These are phyloP conservation scores for Pelmatolapia mariae DNA, from an alignment of 2,113 vertebrate genomes.

Conservation along the genomic window DNA sequence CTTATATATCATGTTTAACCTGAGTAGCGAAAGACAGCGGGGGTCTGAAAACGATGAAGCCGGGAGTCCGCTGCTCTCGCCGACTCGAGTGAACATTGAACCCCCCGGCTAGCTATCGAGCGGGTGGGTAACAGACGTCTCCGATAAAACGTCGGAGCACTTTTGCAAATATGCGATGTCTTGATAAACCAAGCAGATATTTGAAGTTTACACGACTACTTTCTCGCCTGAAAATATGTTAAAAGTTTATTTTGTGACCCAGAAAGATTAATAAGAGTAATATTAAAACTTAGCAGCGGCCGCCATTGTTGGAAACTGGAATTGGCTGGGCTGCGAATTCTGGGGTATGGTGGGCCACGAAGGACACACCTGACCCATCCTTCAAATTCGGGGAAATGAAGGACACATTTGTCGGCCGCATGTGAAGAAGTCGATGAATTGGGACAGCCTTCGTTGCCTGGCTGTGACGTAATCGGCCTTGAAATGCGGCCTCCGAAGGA, in stretches of 20 bases:
- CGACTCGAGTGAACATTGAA: accelerated
- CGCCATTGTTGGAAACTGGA: not conserved
- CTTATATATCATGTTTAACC: not conserved
- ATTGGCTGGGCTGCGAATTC: not conserved
- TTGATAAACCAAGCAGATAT: not conserved
- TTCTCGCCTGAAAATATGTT: not conserved
- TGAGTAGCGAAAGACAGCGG: not conserved
- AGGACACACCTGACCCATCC: not conserved
- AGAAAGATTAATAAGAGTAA: not conserved
- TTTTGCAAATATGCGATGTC: not conserved
- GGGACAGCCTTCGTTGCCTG: not conserved
- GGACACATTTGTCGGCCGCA: accelerated
- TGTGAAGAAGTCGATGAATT: not conserved
- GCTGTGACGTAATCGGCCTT: not conserved
- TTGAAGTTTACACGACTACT: not conserved
- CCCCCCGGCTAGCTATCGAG: not conserved
- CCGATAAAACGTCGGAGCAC: not conserved
- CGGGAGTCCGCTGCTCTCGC: accelerated
- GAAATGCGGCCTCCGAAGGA: not conserved
- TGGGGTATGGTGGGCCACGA: not conserved
- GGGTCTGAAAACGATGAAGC: not conserved
- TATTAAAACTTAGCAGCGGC: not conserved
- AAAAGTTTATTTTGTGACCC: not conserved
- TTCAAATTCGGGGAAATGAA: not conserved
- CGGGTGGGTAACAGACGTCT: not conserved